A percentile compares a stretch with the other conserved stretches of the same genome.
These are phyloP conservation scores for Centropus bengalensis DNA, from an alignment of 2,113 vertebrate genomes.

Conservation along the genomic window DNA sequence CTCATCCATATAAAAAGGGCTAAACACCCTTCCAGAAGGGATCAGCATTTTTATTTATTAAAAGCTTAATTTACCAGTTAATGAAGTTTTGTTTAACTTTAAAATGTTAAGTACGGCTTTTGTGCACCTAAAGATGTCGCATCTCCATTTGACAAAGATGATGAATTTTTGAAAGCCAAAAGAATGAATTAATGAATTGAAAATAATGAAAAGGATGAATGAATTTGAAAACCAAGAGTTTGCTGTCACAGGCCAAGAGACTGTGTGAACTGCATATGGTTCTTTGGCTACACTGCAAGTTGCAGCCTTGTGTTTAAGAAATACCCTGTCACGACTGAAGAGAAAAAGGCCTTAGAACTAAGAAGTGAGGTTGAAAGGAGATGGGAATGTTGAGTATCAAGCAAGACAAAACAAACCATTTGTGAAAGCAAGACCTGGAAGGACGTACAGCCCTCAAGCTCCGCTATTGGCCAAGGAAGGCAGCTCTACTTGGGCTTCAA, in stretches of 20 bases:
- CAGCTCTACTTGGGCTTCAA: neutral
- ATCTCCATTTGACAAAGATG: neutral
- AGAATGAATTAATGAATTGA: too few species aligned
- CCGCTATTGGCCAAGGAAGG: neutral
- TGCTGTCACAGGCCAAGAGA: neutral
- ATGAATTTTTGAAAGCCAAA: neutral
- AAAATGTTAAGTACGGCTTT: neutral
- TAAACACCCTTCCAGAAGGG: neutral
- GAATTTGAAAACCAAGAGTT: neutral
- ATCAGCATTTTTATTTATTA: neutral
- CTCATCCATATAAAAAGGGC: neutral
- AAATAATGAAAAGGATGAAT: too few species aligned
- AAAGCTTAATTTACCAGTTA: neutral
- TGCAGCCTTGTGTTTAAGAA: neutral
- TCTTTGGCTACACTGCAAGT: neutral
- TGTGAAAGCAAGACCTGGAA: neutral
- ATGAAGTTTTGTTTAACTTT: neutral
- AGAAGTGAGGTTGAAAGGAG: neutral
- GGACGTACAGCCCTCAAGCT: neutral
- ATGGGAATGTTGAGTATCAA: neutral
- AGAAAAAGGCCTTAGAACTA: neutral
- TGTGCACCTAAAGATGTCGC: neutral
- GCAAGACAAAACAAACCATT: neutral
- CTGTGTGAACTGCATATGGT: accelerated
- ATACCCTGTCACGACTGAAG: neutral